A percentile compares a stretch with the other conserved stretches of the same genome.
These are phyloP conservation scores for Stylophora pistillata DNA, from an alignment of 64 coral and sea anemone species.

Conservation along the genomic window DNA sequence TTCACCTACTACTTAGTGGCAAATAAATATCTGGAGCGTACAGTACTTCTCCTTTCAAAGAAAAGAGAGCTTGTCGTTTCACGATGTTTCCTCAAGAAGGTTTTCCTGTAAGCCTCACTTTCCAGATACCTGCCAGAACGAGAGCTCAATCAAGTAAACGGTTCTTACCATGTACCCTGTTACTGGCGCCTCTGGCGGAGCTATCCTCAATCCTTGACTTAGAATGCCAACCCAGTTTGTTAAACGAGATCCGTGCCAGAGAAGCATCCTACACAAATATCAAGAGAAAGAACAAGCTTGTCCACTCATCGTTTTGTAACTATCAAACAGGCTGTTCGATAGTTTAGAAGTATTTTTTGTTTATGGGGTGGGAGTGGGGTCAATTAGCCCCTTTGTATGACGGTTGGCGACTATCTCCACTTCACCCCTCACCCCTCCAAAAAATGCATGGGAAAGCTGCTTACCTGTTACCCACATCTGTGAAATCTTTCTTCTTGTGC, in stretches of 20 bases:
- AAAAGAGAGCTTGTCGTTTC: too few relatives aligned
- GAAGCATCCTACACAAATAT: conserved; percentile 68
- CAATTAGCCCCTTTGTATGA: not conserved
- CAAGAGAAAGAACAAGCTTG: not conserved
- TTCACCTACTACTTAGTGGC: too few relatives aligned
- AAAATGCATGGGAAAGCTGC: not conserved
- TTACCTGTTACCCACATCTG: conserved; percentile 93
- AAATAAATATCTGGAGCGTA: too few relatives aligned
- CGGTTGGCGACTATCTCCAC: too few relatives aligned
- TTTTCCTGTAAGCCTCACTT: not conserved
- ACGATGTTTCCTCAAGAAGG: too few relatives aligned
- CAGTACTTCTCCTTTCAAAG: too few relatives aligned
- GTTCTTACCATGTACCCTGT: conserved; percentile 95
- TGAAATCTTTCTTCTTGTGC: conserved; percentile 72
- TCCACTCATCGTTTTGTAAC: not conserved
- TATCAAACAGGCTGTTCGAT: not conserved
- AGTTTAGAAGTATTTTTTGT: not conserved
- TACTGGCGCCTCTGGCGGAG: conserved; percentile 92
- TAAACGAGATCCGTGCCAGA: conserved; percentile 96
- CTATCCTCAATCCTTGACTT: conserved; percentile 88
- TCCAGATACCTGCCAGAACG: too few relatives aligned
- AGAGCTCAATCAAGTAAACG: not conserved
- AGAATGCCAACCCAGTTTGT: conserved; percentile 99
- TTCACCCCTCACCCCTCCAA: too few relatives aligned
- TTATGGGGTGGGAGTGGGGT: not conserved